Evolutionary conservation across 2,113 vertebrate species (phyloP).

Genomic region (Pheucticus melanocephalus): DNA sequence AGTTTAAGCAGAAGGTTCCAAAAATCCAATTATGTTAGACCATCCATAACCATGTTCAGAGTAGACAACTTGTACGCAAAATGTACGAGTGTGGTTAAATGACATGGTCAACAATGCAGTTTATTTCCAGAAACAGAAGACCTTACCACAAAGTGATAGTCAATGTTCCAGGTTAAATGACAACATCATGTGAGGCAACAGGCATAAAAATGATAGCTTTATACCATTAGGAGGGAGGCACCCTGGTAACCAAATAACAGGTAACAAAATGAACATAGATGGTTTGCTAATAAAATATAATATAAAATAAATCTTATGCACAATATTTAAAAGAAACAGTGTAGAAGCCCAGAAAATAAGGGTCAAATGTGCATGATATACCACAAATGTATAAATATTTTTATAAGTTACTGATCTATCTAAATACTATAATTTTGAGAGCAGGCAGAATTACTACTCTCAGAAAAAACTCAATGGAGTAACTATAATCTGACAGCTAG

Average conservation of each 20-base stretch:
- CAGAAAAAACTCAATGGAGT: not conserved
- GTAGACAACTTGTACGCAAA: not conserved
- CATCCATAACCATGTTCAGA: not conserved
- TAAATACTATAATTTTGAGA: not conserved
- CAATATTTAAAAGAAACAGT: not conserved
- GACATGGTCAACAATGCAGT: not conserved
- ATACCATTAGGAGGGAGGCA: not conserved
- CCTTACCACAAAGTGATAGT: not conserved
- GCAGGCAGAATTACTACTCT: not conserved
- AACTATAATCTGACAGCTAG: not conserved
- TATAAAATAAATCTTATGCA: not conserved
- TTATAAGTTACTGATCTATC: not conserved
- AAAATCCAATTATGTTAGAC: not conserved
- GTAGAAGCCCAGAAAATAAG: not conserved
- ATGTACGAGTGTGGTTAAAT: not conserved
- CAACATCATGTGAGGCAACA: not conserved
- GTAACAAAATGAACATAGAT: not conserved
- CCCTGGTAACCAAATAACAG: not conserved
- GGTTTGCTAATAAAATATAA: not conserved
- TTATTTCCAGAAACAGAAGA: not conserved
- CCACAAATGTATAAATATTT: not conserved
- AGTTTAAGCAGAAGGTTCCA: not conserved
- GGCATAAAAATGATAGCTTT: not conserved
- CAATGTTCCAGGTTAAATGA: not conserved
- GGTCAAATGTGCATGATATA: not conserved